A percentile compares a stretch with the other conserved stretches of the same genome.
These are phyloP conservation scores for Ophion ellenae DNA, from an alignment of 2,888 invertebrate species.

Conservation along the genomic window DNA sequence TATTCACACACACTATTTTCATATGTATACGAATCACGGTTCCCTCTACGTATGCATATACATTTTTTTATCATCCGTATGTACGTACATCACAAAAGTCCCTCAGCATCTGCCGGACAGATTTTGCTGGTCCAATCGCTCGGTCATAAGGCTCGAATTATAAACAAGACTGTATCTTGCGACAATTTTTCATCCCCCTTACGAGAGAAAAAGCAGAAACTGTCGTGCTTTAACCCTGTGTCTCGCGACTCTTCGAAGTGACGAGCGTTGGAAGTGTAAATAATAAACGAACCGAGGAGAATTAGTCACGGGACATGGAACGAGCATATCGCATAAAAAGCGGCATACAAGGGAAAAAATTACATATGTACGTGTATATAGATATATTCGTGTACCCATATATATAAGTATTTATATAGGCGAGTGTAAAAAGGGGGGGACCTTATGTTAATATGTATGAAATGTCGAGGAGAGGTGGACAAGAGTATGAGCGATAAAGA, in stretches of 20 bases:
- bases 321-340: slow-evolving; percentile 10
- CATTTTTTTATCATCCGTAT: slow-evolving; percentile 3
- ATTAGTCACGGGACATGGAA: slow-evolving; percentile 39
- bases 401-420: not conserved
- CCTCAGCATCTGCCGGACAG: slow-evolving; percentile 44
- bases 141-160: slow-evolving; percentile 45
- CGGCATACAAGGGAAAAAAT: not conserved
- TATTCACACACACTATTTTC: slow-evolving; percentile 77
- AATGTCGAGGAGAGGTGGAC: slow-evolving; percentile 43
- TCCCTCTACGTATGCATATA: slow-evolving; percentile 13
- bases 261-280: slow-evolving; percentile 32
- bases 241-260: slow-evolving; percentile 8
- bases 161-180: slow-evolving; percentile 29
- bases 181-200: slow-evolving; percentile 32
- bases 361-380: not conserved
- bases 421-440: slow-evolving; percentile 30
- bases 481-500: slow-evolving; percentile 47
- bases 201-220: not conserved
- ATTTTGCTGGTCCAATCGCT: slow-evolving; percentile 55
- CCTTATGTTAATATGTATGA: slow-evolving; percentile 34
- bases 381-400: too few species aligned
- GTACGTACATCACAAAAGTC: not conserved
- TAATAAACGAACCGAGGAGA: slow-evolving; percentile 24
- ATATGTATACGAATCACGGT: slow-evolving; percentile 69
- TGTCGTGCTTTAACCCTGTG: not conserved